Evolutionary conservation across 2,113 vertebrate genomes (phyloP), one percentile per base, ranked within the genome.

Genomic region (Anhinga anhinga): DNA sequence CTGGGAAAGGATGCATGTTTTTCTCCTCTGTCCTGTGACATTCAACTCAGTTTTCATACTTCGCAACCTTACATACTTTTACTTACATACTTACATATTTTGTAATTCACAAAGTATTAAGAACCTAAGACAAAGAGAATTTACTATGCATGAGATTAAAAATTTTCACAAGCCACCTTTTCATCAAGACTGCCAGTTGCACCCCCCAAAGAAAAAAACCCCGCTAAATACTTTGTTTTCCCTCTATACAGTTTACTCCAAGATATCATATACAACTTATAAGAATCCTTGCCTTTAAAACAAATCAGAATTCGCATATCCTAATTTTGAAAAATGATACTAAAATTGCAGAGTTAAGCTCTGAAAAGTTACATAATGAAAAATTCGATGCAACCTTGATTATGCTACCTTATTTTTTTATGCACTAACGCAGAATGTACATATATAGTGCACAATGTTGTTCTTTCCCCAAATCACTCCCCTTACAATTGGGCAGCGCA

Each of bases 151-250:
- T 2, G 3, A 47, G 19, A 50, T 34, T 9, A 47, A 81, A 73
- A 53, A 25, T 53, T n/a, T 87, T 78, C 2, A 2, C 13, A 18
- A 81, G 25, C 16, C 27, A 81, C 6, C 7, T 26, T 27, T 86
- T 80, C 32, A 44, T 45, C 50, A 47, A 52, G 30, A 29, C 23
- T 87, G 42, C 9, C 62, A 88, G 22, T 16, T 86, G 20, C 13
- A 82, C 1, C 22, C 0, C 5, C 4, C 7, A 2, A 2, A 5
- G 6, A 34, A 82, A 77, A 67, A 40, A 13, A 11, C 0, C 5
- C 9, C 25, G 49, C 42, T 10, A 42, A 61, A 76, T 88, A 30
- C 15, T 36, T n/a, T 2, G 5, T 85, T 67, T 78, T 63, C 11
- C 25, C 23, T 45, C 52, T 66, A 66, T 3, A 34, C 6, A 50